Conservation (phyloP, 2,888 invertebrate species). For the Macrosiphum euphorbiae region DNA sequence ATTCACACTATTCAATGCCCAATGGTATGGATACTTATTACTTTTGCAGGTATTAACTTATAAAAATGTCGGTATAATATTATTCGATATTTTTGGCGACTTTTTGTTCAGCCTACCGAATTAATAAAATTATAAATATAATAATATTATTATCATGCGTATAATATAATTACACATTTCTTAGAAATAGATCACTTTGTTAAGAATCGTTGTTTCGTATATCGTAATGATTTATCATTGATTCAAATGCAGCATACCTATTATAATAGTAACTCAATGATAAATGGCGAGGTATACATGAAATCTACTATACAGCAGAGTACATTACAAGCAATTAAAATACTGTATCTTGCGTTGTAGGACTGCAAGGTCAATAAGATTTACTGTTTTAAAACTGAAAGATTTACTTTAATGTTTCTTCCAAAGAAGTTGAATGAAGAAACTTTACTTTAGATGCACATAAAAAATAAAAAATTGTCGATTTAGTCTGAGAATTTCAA, state of each 20-base stretch:
- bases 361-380: neutral
- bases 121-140: neutral
- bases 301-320: neutral
- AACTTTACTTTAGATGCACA: conserved; percentile 5
- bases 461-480: conserved; percentile 21
- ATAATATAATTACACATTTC: neutral
- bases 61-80: neutral
- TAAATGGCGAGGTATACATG: neutral
- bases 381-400: neutral
- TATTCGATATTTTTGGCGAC: neutral
- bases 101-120: neutral
- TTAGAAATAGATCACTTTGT: neutral
- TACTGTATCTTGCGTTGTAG: neutral
- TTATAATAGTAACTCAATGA: neutral
- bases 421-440: neutral
- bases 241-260: neutral
- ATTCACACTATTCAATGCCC: neutral
- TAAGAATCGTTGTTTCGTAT: neutral
- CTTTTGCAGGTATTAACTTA: neutral
- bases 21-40: neutral
- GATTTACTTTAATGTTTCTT: conserved; percentile 6
- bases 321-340: neutral
- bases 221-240: neutral
- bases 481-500: conserved; percentile 20
- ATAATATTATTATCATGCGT: neutral